phyloP scores from a whole-genome alignment of 30 jellyfish, hydroid and myxozoan species.

The Pseudorhiza aurosa region DNA sequence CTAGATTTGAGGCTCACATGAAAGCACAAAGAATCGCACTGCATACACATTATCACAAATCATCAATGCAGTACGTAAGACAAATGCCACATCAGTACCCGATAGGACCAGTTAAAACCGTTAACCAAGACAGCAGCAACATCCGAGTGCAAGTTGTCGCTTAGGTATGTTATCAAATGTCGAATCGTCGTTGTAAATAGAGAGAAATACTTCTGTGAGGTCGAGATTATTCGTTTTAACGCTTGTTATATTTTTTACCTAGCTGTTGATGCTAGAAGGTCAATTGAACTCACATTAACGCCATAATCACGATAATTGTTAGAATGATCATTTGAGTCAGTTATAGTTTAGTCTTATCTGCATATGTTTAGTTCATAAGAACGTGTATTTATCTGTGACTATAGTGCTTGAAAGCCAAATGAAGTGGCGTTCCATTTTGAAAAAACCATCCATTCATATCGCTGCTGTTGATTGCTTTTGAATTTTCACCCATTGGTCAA shows the following conservation, averaged over 20 bases:
- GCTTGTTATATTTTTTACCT: not conserved
- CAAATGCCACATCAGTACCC: constrained; percentile 34
- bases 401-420: too few relatives aligned
- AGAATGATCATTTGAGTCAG: too few relatives aligned
- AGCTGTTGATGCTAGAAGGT: not conserved
- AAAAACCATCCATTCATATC: too few relatives aligned
- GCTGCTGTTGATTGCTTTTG: too few relatives aligned
- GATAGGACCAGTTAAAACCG: not conserved
- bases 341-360: too few relatives aligned
- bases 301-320: too few relatives aligned
- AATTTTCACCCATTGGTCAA: too few relatives aligned
- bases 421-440: too few relatives aligned
- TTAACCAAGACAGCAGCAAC: constrained; percentile 9
- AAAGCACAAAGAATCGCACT: constrained; percentile 87
- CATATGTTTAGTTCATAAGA: too few relatives aligned
- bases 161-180: not conserved
- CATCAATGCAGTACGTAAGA: constrained; percentile 58
- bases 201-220: constrained; percentile 1
- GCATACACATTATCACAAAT: constrained; percentile 86
- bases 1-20: constrained; percentile 91
- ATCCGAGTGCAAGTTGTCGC: constrained; percentile 65
- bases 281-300: not conserved
- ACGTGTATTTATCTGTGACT: too few relatives aligned
- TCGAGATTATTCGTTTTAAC: not conserved
- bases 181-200: not conserved